Conservation (phyloP, 2,113 vertebrate species). For the Hyla sarda region DNA sequence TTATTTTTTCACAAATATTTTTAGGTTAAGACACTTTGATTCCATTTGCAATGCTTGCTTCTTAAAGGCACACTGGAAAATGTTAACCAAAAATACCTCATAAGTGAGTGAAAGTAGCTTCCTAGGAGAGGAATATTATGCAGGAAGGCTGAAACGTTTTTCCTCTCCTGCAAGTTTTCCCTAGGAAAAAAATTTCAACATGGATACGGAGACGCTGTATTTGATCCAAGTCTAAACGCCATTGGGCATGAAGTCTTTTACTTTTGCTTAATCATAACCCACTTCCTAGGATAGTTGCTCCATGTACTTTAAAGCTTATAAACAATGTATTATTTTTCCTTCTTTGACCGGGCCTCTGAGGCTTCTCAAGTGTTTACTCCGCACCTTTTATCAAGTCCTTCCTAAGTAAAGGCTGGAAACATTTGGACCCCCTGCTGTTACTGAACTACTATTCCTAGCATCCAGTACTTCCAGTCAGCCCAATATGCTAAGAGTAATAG, state of each 20-base stretch:
- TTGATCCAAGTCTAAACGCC: not conserved
- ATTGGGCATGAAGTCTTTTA: not conserved
- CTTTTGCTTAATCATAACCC: not conserved
- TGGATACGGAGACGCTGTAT: not conserved
- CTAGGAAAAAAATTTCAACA: not conserved
- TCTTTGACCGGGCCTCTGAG: not conserved
- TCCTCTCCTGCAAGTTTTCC: not conserved
- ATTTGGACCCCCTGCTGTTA: not conserved
- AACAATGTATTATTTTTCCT: not conserved
- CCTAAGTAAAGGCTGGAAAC: not conserved
- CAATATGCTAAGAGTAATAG: not conserved
- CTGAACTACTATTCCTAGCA: not conserved
- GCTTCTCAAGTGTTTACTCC: not conserved
- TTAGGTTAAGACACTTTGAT: not conserved
- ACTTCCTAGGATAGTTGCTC: not conserved
- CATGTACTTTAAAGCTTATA: not conserved
- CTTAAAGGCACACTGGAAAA: not conserved
- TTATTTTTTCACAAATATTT: not conserved
- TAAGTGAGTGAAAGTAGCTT: not conserved
- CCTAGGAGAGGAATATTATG: not conserved
- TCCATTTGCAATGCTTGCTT: not conserved
- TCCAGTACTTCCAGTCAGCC: not conserved
- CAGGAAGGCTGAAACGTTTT: not conserved
- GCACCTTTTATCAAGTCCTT: not conserved
- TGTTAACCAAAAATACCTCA: constrained; percentile 26